Evolutionary conservation across 2,888 invertebrate species (phyloP), one percentile per base, ranked within the genome.

Genomic region (Silvanus unidentatus): DNA sequence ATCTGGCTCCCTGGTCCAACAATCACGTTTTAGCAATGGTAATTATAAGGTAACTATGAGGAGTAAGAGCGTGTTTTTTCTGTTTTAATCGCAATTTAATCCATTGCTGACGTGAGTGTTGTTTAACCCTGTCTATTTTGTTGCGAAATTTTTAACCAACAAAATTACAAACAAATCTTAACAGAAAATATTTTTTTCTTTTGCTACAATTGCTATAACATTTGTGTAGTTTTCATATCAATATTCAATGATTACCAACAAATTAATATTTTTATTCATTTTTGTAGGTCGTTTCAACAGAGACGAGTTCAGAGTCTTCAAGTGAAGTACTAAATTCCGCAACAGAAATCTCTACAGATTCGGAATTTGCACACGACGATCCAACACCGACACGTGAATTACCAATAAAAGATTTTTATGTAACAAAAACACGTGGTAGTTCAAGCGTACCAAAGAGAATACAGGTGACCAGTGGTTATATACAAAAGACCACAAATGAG

Each of bases 321-420:
- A 84, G 84, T 58, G 81, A 82, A 61, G 81, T 83, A 54, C 83
- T 85, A 55, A 91, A 91, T 60, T 91, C 90, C 5, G 91, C 89
- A 1, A 92, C 92, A 1, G 92, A 92, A 75, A 92, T 92, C 58
- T 91, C 91, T 39, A 92, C 92, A 0, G 92, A 93, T 73, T 92
- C 92, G 16, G 92, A 93, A 73, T 92, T 93, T 65, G 92, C 89
- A 53, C 84, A 88, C 52, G 90, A 91, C 63, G 86, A 84, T 34
- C 73, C 73, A 12, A 80, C 79, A 1, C 85, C 86, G 14, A 81
- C 82, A 1, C 80, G 84, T 42, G 82, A 84, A 52, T 80, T 86
- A 16, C 91, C 90, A 9, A 81, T 86, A 51, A 83, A 85, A 62
- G 86, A 86, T 58, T 72, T 76, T 14, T 75, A 75, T 59, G 73